Conservation (phyloP, 2,113 vertebrate genomes). For the Meles meles region DNA sequence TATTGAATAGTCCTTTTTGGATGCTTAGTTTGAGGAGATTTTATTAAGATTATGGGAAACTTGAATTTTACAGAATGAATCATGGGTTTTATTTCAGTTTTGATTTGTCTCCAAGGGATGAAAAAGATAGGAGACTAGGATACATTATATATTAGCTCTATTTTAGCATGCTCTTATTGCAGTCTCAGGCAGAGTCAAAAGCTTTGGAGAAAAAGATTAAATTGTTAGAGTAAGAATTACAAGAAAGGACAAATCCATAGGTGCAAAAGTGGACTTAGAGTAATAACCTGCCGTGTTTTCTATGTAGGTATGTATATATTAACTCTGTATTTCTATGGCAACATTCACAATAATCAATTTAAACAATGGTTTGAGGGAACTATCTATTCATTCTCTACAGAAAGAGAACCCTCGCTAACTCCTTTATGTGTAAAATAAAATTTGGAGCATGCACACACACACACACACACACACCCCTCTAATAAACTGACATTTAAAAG, state of each 20-base stretch:
- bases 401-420: background rate
- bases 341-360: background rate
- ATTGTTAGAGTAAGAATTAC: background rate
- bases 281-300: background rate
- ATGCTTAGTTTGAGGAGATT: constrained; percentile 51
- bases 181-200: background rate
- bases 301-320: background rate
- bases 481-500: background rate
- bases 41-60: constrained; percentile 61
- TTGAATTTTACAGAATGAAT: constrained; percentile 63
- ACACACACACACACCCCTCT: rapidly evolving
- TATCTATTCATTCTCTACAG: background rate
- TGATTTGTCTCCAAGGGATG: constrained; percentile 55
- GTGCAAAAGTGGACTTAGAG: background rate
- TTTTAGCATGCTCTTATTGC: background rate
- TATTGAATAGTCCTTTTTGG: constrained; percentile 52
- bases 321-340: background rate
- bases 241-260: background rate
- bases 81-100: constrained; percentile 28
- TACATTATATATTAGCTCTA: background rate
- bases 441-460: background rate
- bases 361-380: background rate
- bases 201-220: background rate
- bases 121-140: constrained; percentile 13
- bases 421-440: background rate